Base-by-base conservation (phyloP, 2,797 vertebrate species). In the Phoxinus dragarum region DNA sequence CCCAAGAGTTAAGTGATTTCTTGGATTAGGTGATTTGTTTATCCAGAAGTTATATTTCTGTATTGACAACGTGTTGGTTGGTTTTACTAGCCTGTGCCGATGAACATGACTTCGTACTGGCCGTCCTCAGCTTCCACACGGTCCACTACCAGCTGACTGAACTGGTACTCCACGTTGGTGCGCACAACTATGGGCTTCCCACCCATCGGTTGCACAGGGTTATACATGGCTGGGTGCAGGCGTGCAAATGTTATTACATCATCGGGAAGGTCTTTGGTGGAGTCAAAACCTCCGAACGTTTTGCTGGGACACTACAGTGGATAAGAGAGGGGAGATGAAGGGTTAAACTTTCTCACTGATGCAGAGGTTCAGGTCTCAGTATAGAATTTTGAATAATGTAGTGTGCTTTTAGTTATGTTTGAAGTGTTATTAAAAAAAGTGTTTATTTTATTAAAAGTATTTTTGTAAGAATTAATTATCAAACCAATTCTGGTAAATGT, bases 31-130 rank as follows among this genome's bases (percentile, higher is more conserved):
- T 73, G 42, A 27, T 73, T 5, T 17, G n/a, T 27, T 52, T 34
- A 52, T 80, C 49, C 3, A 44, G 27, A 38, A 78, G 23, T 49
- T 23, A 3, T 34, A 66, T 14, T 42, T 69, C 11, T n/a, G 40
- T 38, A 72, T 38, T 11, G 21, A 17, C 0, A 6, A 12, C 0
- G 9, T 47, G 31, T 21, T 80, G 34, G 76, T 69, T 44, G 21
- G 8, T 40, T 80, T 38, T 72, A 88, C 87, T 76, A 86, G 97
- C 98, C 98, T 96, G 98, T 99, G 91, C 98, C 98, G 7, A 99
- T 99, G 93, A 99, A 99, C 98, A 99, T 98, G 91, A 99, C 98
- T 19, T 99, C 98, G 2, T 99, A 99, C 31, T 99, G 98, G n/a
- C 98, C 98, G 7, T 99, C 98, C 89, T 99, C 98, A 8, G 98